Evolutionary conservation across 2,797 vertebrate species (phyloP), one percentile per base, ranked within the genome.

Genomic region (Oreochromis mossambicus): DNA sequence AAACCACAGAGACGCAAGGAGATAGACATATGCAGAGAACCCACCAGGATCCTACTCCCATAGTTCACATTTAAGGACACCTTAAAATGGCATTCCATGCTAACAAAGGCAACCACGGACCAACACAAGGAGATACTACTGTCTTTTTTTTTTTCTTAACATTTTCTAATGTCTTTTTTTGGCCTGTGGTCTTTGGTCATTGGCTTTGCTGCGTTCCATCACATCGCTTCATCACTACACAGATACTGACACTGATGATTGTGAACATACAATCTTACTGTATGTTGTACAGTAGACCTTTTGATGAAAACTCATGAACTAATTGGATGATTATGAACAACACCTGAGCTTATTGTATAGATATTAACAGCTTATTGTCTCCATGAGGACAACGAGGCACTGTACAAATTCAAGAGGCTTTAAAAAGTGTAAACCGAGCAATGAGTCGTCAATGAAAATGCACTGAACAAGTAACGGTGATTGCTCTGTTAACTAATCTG

Each of bases 361-460:
- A 87, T 83, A 21, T 3, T 73, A 79, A 81, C 19, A 68, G 78
- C 75, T 82, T 78, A 81, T 75, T 83, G 82, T 89, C 81, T 92
- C 83, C 83, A 52, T 76, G 77, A 91, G 83, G 90, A 88, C 90
- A 83, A 81, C 41, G 12, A 77, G 87, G 81, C 66, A 52, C 77
- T 81, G 82, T 76, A 86, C 77, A 77, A 32, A 83, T 87, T 77
- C 11, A 86, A 90, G 82, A 89, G 84, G 89, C 88, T 94, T 92
- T 88, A 87, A 85, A 80, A 85, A 84, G 51, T 85, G 77, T 73
- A 54, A 89, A 88, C 5, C 3, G 68, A 83, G 87, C 88, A 82
- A 82, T 76, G 83, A 87, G 73, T 79, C 68, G 29, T 58, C 66
- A 58, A 84, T 79, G 85, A 86, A 88, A 86, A 87, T 54, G 81